phyloP scores from a whole-genome alignment of 2,888 invertebrate species.

The Rapana venosa region DNA sequence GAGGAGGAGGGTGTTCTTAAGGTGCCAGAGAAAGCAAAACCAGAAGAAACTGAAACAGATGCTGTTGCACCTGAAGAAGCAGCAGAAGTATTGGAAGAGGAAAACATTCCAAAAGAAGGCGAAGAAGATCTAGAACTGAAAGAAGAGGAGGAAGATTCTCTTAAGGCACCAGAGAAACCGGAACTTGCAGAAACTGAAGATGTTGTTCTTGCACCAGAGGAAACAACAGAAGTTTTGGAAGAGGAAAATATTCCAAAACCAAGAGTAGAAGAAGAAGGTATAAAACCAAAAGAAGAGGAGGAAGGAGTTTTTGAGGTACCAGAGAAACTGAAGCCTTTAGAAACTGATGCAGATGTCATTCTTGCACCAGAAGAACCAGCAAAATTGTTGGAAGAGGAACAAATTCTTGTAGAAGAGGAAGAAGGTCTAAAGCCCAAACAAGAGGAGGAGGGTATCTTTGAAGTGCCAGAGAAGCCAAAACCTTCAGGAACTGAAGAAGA shows the following conservation, averaged over 20 bases:
- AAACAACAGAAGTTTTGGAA: too few relatives aligned
- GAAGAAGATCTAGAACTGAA: not conserved
- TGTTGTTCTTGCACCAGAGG: too few relatives aligned
- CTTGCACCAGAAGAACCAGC: slow-evolving; percentile 46
- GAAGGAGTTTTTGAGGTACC: slow-evolving; percentile 32
- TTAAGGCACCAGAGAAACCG: too few relatives aligned
- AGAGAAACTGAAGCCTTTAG: slow-evolving; percentile 18
- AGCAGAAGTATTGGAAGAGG: too few relatives aligned
- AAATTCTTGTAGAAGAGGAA: slow-evolving; percentile 47
- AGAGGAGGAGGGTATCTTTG: slow-evolving; percentile 52
- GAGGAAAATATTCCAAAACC: too few relatives aligned
- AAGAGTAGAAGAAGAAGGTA: too few relatives aligned
- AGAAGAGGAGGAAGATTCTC: slow-evolving; percentile 23
- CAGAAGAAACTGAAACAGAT: too few relatives aligned
- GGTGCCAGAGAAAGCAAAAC: too few relatives aligned
- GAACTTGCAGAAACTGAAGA: too few relatives aligned
- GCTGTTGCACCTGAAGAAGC: too few relatives aligned
- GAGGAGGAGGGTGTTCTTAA: too few relatives aligned
- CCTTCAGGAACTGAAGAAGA: slow-evolving; percentile 4
- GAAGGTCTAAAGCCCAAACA: not conserved
- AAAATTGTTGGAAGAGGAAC: slow-evolving; percentile 52
- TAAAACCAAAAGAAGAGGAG: slow-evolving; percentile 28
- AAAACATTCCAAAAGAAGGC: too few relatives aligned
- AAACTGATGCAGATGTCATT: slow-evolving; percentile 22
- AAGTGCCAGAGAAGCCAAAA: not conserved